Evolutionary conservation across 1,140 invertebrate genomes (phyloP).

Genomic region (Phymastichus coffea): DNA sequence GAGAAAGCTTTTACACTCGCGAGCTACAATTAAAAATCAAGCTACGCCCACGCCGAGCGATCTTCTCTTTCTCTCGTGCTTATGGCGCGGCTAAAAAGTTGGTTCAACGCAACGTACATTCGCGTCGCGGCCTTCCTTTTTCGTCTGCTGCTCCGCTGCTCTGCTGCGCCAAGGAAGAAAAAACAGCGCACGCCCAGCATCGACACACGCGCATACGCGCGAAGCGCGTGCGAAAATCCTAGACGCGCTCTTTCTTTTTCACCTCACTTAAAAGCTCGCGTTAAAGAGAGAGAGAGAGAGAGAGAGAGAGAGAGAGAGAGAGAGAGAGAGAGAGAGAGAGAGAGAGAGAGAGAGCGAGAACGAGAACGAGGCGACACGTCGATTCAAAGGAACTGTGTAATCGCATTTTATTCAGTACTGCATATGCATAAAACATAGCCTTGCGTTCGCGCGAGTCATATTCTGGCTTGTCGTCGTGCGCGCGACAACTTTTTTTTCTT

Average conservation of each 20-base stretch:
- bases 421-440: slow-evolving; percentile 59
- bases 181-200: not conserved
- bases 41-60: no score
- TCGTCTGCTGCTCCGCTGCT: not conserved
- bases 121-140: not conserved
- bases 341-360: no score
- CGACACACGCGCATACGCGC: not conserved
- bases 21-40: slow-evolving; percentile 6
- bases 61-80: no score
- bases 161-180: not conserved
- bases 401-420: slow-evolving; percentile 46
- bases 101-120: not conserved
- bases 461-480: no score
- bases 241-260: not conserved
- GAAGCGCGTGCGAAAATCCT: no score
- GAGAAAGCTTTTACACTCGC: not conserved
- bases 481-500: no score
- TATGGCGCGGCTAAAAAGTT: no score
- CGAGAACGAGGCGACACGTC: no score
- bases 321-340: no score
- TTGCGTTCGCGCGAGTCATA: not conserved
- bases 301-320: no score
- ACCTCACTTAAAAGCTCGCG: slow-evolving; percentile 11
- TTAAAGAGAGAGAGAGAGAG: no score
- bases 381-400: slow-evolving; percentile 42